Evolutionary conservation across 2,113 vertebrate species (phyloP).

Genomic region (Protobothrops mucrosquamatus): DNA sequence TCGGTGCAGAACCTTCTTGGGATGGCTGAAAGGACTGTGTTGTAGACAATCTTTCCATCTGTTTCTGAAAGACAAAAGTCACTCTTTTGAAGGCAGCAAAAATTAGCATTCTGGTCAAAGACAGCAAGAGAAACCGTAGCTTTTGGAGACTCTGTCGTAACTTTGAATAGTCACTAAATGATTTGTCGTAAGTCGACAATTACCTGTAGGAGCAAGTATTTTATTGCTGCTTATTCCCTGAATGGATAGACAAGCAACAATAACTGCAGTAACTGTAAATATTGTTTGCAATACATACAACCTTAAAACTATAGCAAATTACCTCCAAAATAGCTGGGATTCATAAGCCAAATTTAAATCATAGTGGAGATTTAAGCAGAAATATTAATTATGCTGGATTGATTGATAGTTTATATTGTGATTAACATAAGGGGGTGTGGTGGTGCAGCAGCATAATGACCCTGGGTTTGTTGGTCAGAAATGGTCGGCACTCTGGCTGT

Average conservation of each 20-base stretch:
- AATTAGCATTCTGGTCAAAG: background rate
- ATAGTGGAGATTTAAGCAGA: background rate
- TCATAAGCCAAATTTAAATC: background rate
- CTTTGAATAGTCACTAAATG: no score
- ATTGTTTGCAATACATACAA: background rate
- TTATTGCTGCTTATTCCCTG: background rate
- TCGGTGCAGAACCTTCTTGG: background rate
- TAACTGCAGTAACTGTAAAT: background rate
- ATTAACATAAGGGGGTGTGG: background rate
- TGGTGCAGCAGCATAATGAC: background rate
- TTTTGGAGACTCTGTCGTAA: no score
- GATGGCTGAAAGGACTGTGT: background rate
- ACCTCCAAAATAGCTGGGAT: background rate
- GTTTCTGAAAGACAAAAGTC: no score
- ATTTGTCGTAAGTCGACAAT: no score
- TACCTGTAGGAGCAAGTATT: background rate
- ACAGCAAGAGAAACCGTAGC: no score
- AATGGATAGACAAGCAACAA: background rate
- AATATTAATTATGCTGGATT: background rate
- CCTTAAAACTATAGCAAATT: background rate
- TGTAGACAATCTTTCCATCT: background rate
- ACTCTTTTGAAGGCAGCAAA: background rate
- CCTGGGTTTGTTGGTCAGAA: no score
- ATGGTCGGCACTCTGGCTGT: background rate
- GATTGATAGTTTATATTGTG: background rate